Conservation (phyloP, 2,888 invertebrate genomes). For the Papilio elwesi region DNA sequence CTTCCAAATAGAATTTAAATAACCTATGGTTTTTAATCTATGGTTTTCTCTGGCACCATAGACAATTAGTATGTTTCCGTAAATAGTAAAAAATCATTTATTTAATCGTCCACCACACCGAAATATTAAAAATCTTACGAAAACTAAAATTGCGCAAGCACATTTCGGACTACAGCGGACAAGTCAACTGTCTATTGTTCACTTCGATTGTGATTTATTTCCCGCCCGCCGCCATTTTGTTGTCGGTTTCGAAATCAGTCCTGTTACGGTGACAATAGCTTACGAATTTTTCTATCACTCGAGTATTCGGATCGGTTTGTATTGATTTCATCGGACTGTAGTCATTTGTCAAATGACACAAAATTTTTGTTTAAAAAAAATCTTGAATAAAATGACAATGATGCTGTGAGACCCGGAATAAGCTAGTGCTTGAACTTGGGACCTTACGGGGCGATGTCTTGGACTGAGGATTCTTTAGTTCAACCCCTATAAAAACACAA, state of each 20-base stretch:
- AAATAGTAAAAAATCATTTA: too few species aligned
- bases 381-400: too few species aligned
- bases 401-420: too few species aligned
- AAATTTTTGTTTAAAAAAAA: too few species aligned
- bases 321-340: background rate
- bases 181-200: slow-evolving; percentile 42
- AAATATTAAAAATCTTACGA: background rate
- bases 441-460: too few species aligned
- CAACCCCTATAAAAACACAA: too few species aligned
- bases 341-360: background rate
- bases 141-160: background rate
- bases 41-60: too few species aligned
- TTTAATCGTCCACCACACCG: background rate
- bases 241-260: slow-evolving; percentile 14
- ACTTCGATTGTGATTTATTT: slow-evolving; percentile 46
- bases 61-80: too few species aligned
- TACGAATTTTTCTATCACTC: background rate
- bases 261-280: slow-evolving; percentile 23
- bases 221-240: slow-evolving; percentile 36
- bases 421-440: too few species aligned
- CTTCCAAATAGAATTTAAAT: too few species aligned
- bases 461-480: too few species aligned
- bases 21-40: too few species aligned
- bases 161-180: slow-evolving; percentile 1
- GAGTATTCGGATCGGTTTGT: background rate